A percentile compares a stretch with the other conserved stretches of the same genome.
phyloP scores from a whole-genome alignment of 2,888 invertebrate genomes.

The Cyaniris semiargus region DNA sequence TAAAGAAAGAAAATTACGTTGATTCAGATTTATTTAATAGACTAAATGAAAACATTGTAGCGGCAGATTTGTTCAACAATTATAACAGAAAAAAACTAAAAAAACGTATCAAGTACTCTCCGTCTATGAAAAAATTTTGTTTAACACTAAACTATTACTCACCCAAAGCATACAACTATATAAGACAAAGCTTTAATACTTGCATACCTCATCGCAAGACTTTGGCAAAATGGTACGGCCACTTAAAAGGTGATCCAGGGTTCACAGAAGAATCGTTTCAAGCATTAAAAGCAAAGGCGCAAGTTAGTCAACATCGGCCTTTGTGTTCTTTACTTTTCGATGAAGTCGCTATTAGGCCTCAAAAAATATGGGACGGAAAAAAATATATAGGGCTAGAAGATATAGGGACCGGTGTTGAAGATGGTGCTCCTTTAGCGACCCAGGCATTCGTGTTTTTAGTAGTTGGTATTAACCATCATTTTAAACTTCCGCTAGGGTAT shows the following conservation, averaged over 20 bases:
- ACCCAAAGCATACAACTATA: conserved; percentile 32
- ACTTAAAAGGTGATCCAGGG: conserved; percentile 41
- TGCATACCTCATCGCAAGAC: conserved; percentile 42
- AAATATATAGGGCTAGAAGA: conserved; percentile 39
- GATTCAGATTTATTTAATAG: too few relatives aligned
- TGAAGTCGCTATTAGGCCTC: conserved; percentile 39
- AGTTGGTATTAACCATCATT: conserved; percentile 38
- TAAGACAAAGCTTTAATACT: conserved; percentile 40
- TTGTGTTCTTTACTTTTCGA: conserved; percentile 37
- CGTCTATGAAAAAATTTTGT: conserved; percentile 30
- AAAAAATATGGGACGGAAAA: conserved; percentile 40
- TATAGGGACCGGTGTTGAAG: conserved; percentile 33
- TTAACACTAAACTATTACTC: conserved; percentile 24
- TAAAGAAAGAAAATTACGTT: too few relatives aligned
- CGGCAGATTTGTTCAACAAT: conserved; percentile 23
- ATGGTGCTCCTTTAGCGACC: conserved; percentile 33
- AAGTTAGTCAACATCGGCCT: neutral
- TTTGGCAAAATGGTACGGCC: conserved; percentile 41
- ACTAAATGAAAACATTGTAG: conserved; percentile 28
- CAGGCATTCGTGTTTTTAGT: conserved; percentile 40
- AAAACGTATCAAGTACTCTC: conserved; percentile 26
- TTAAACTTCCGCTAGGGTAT: conserved; percentile 39
- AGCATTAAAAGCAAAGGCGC: conserved; percentile 6
- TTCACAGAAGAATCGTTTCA: too few relatives aligned
- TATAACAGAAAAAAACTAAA: conserved; percentile 30